A percentile compares a stretch with the other conserved stretches of the same genome.
Evolutionary conservation across 2,888 invertebrate species (phyloP).

Genomic region (Leptopterna dolabrata): DNA sequence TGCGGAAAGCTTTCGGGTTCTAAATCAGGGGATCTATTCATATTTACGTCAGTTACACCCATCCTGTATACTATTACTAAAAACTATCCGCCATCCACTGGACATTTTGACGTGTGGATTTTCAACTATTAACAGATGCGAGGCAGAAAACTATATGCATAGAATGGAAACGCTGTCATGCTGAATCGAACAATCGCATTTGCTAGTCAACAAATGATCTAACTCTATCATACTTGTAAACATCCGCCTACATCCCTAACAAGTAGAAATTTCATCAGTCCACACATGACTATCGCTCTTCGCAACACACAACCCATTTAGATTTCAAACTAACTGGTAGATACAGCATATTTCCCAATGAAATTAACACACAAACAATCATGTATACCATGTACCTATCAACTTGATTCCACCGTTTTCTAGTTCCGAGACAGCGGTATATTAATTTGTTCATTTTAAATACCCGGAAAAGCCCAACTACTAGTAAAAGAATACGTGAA

Average conservation of each 20-base stretch:
- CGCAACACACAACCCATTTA: background rate
- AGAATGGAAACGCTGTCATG: background rate
- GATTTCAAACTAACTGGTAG: too few relatives aligned
- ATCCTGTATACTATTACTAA: background rate
- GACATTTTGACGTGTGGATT: background rate
- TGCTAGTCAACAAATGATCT: background rate
- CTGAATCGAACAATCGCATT: background rate
- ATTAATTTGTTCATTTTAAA: too few relatives aligned
- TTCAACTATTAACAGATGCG: background rate
- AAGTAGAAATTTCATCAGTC: background rate
- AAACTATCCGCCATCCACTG: background rate
- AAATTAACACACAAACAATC: too few relatives aligned
- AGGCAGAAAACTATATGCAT: background rate
- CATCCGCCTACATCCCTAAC: background rate
- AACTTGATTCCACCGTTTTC: too few relatives aligned
- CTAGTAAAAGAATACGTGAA: too few relatives aligned
- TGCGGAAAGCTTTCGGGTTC: background rate
- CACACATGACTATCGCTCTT: background rate
- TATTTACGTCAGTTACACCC: background rate
- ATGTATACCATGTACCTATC: too few relatives aligned
- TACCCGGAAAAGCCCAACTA: too few relatives aligned
- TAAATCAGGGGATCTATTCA: conserved; percentile 7
- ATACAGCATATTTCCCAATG: too few relatives aligned
- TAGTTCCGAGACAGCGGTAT: too few relatives aligned
- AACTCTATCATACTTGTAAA: background rate